These are phyloP conservation scores for Lochmaea crataegi DNA, from an alignment of 2,888 invertebrate species.

Conservation along the genomic window DNA sequence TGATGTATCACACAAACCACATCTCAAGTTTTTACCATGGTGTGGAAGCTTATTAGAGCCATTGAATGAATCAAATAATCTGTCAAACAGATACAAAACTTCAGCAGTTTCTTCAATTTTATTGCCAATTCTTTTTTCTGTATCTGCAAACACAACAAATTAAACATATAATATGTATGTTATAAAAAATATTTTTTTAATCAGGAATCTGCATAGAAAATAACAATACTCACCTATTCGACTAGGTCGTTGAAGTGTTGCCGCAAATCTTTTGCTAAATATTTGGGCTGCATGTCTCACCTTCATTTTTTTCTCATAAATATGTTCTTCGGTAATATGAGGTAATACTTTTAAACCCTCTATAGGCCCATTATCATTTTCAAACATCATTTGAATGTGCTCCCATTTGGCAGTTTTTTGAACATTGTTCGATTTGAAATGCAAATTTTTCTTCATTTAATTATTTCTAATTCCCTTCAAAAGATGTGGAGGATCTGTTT, in stretches of 20 bases:
- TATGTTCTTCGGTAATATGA: not conserved
- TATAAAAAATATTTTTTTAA: not conserved
- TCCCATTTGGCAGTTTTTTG: not conserved
- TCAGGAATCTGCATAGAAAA: not conserved
- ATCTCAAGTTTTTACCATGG: slow-evolving; percentile 26
- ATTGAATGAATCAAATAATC: slow-evolving; percentile 25
- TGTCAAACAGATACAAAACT: slow-evolving; percentile 11
- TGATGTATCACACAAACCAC: slow-evolving; percentile 28
- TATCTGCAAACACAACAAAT: slow-evolving; percentile 10
- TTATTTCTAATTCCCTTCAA: not conserved
- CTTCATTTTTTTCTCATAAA: not conserved
- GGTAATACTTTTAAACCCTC: not conserved
- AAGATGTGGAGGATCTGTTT: not conserved
- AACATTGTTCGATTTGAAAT: not conserved
- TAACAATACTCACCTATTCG: slow-evolving; percentile 33
- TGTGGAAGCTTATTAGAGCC: slow-evolving; percentile 22
- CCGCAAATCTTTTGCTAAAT: slow-evolving; percentile 33
- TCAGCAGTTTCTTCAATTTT: slow-evolving; percentile 11
- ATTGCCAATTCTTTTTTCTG: slow-evolving; percentile 20
- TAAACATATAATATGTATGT: not conserved
- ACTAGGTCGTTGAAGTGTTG: slow-evolving; percentile 28
- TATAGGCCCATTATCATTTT: not conserved
- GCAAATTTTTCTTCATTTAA: not conserved
- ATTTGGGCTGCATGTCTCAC: not conserved
- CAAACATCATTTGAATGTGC: not conserved